These are phyloP conservation scores for Hirtodrosophila duncani DNA, from an alignment of 2,888 invertebrate genomes.

Conservation along the genomic window DNA sequence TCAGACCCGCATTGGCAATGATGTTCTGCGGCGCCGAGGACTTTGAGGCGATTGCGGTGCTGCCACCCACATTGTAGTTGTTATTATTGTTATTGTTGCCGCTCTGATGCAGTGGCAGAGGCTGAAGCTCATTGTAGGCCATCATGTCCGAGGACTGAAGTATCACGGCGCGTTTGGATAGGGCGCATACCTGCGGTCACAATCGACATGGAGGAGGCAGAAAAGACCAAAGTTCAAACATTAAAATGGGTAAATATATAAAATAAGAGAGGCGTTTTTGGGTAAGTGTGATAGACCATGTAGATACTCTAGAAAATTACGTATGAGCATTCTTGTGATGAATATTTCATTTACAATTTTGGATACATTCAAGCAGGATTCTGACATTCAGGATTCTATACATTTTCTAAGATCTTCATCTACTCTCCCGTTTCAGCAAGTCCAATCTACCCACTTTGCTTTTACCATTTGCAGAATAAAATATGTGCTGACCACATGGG, in stretches of 20 bases:
- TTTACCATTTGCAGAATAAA: not conserved
- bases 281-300: too few species aligned
- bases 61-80: slow-evolving; percentile 39
- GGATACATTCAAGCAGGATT: too few species aligned
- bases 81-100: slow-evolving; percentile 37
- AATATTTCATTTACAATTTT: too few species aligned
- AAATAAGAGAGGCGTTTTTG: not conserved
- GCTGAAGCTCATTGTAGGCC: slow-evolving; percentile 75
- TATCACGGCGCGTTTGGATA: slow-evolving; percentile 83
- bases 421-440: too few species aligned
- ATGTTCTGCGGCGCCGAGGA: slow-evolving; percentile 73
- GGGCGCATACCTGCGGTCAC: slow-evolving; percentile 84
- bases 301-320: too few species aligned
- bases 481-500: not conserved
- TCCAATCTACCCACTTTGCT: too few species aligned
- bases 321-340: too few species aligned
- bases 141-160: slow-evolving; percentile 79
- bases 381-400: too few species aligned
- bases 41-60: slow-evolving; percentile 65
- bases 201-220: slow-evolving; percentile 7
- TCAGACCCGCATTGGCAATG: slow-evolving; percentile 81
- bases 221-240: slow-evolving; percentile 24
- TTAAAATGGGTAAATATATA: slow-evolving; percentile 12
- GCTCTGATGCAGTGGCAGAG: slow-evolving; percentile 48
- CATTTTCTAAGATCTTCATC: too few species aligned